These are phyloP conservation scores for Alligator mississippiensis DNA, from an alignment of 2,113 vertebrate species.

Conservation along the genomic window DNA sequence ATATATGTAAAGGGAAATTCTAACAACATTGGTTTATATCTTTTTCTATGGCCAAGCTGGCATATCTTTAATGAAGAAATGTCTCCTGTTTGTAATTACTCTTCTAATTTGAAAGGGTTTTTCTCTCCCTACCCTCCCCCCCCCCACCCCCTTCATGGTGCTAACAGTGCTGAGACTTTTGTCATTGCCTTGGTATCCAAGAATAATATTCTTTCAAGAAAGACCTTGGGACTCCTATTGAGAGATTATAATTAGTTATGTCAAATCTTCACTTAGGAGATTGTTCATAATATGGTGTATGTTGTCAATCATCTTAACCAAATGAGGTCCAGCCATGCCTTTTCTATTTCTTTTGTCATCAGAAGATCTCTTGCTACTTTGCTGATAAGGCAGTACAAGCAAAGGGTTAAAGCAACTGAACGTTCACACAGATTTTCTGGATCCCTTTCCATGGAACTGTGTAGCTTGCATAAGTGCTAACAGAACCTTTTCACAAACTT, in stretches of 20 bases:
- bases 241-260: slow-evolving; percentile 22
- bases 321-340: neutral
- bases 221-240: slow-evolving; percentile 16
- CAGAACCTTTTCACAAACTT: neutral
- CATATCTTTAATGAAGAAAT: neutral
- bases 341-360: slow-evolving; percentile 24
- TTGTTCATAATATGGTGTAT: neutral
- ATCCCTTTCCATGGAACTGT: neutral
- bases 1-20: neutral
- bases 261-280: slow-evolving; percentile 22
- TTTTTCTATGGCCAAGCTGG: neutral
- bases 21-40: neutral
- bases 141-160: neutral
- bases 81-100: slow-evolving; percentile 18
- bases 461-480: neutral
- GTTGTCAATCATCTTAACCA: slow-evolving; percentile 10
- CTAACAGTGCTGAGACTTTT: slow-evolving; percentile 12
- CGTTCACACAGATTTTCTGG: accelerated
- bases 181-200: slow-evolving; percentile 19
- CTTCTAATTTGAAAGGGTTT: slow-evolving; percentile 30
- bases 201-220: slow-evolving; percentile 30
- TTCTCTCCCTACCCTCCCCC: neutral
- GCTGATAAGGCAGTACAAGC: neutral
- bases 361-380: neutral
- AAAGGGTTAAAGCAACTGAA: neutral